Evolutionary conservation across 2,888 invertebrate genomes (phyloP).

Genomic region (Ectemnius cavifrons): DNA sequence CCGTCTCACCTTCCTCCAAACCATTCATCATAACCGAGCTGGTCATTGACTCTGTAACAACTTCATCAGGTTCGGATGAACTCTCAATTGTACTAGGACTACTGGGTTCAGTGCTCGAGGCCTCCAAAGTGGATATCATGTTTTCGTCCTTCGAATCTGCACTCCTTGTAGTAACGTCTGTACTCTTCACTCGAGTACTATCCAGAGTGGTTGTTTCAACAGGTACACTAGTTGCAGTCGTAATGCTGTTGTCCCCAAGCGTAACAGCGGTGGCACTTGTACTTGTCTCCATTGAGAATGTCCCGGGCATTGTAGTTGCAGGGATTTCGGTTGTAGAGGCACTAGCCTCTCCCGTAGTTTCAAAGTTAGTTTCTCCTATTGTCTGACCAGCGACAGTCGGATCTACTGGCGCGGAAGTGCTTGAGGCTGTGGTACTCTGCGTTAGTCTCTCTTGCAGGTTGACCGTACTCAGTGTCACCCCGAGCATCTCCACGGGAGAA

Average conservation of each 20-base stretch:
- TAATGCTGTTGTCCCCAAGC: background rate
- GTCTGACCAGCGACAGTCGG: background rate
- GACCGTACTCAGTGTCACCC: constrained; percentile 39
- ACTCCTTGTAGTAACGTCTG: background rate
- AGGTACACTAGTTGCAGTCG: background rate
- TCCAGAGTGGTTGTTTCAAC: no score
- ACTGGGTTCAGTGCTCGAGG: background rate
- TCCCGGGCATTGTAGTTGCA: background rate
- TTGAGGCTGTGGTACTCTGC: constrained; percentile 8
- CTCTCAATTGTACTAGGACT: background rate
- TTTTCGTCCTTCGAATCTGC: background rate
- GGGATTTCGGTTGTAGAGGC: background rate
- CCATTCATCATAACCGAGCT: background rate
- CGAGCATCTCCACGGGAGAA: constrained; percentile 17
- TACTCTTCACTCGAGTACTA: background rate
- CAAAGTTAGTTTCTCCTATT: background rate
- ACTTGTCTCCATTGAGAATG: background rate
- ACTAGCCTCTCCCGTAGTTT: background rate
- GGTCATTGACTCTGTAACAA: constrained; percentile 17
- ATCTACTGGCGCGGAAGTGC: background rate
- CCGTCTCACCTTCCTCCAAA: background rate
- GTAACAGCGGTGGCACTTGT: background rate
- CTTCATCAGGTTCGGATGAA: constrained; percentile 4
- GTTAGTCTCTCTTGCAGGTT: constrained; percentile 36
- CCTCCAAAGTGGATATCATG: background rate